phyloP scores from a whole-genome alignment of 2,888 invertebrate genomes.

The Germaria angustata region DNA sequence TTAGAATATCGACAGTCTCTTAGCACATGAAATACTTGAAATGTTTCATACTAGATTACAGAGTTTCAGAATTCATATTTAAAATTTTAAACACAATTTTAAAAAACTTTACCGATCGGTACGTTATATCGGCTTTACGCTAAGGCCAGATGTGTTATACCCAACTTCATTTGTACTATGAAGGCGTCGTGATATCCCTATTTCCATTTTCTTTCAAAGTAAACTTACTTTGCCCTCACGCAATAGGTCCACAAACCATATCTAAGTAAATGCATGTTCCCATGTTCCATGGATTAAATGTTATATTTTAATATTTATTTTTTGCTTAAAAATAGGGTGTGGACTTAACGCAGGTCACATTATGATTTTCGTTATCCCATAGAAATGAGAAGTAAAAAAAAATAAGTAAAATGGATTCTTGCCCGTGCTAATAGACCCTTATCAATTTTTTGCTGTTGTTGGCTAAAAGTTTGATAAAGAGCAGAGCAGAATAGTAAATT shows the following conservation, averaged over 20 bases:
- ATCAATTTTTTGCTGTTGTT: conserved; percentile 36
- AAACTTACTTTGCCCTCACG: neutral
- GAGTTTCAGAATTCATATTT: too few relatives aligned
- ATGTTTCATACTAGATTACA: too few relatives aligned
- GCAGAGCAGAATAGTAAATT: neutral
- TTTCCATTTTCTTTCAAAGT: too few relatives aligned
- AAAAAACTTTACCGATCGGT: too few relatives aligned
- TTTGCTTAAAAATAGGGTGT: neutral
- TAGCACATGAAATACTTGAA: too few relatives aligned
- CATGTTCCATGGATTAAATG: neutral
- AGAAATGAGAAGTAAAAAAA: conserved; percentile 8
- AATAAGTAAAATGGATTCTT: conserved; percentile 2
- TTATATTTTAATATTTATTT: too few relatives aligned
- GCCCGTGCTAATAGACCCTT: conserved; percentile 58
- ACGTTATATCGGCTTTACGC: too few relatives aligned
- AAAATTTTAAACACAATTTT: too few relatives aligned
- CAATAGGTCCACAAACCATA: neutral
- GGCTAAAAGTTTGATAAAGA: conserved; percentile 19
- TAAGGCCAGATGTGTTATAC: too few relatives aligned
- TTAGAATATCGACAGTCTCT: too few relatives aligned
- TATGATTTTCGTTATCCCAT: neutral
- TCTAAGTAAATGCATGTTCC: neutral
- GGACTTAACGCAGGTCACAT: neutral
- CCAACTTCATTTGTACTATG: too few relatives aligned
- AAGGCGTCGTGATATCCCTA: too few relatives aligned